Evolutionary conservation across 2,888 invertebrate genomes (phyloP), one percentile per base, ranked within the genome.

Genomic region (Anarsia innoxiella): DNA sequence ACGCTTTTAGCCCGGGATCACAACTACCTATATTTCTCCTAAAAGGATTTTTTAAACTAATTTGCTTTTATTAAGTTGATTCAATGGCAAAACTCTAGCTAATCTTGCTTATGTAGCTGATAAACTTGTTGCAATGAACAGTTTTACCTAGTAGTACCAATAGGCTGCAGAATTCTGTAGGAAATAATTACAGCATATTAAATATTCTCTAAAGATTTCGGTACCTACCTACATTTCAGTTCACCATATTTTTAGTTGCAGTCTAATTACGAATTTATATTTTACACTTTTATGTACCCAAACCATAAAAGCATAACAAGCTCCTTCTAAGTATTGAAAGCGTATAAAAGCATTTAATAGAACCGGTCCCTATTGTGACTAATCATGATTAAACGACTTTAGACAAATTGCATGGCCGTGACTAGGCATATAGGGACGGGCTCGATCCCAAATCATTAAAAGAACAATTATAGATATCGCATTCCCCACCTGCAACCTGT

Each of bases 371-470:
- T 69, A 82, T 84, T 84, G 84, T 83, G 80, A 80, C 82, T 82
- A 82, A 84, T 83, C 84, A 84, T 80, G 83, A 85, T 85, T 77
- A 84, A 83, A 83, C 77, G 84, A 76, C 74, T 78, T 79, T 79
- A 82, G 80, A 83, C 80, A 85, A 84, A 85, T 86, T 86, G 85
- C 85, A 77, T 78, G 77, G 56, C 72, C 84, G 63, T 86, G 85
- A 86, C 85, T 84, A 75, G 73, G 84, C 85, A 86, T 73, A 68
- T 72, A 73, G 66, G 63, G 63, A 59, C 61, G 61, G 59, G 61
- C 56, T 57, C 74, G 75, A 74, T 72, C 79, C 76, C 74, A 74
- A 77, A 82, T 79, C 83, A 82, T 84, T 82, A 84, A 74, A 79
- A 80, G 78, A 78, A 83, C 82, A 82, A 84, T 83, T 80, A 83